These are phyloP conservation scores for Passer montanus DNA, from an alignment of 2,113 vertebrate species.

Conservation along the genomic window DNA sequence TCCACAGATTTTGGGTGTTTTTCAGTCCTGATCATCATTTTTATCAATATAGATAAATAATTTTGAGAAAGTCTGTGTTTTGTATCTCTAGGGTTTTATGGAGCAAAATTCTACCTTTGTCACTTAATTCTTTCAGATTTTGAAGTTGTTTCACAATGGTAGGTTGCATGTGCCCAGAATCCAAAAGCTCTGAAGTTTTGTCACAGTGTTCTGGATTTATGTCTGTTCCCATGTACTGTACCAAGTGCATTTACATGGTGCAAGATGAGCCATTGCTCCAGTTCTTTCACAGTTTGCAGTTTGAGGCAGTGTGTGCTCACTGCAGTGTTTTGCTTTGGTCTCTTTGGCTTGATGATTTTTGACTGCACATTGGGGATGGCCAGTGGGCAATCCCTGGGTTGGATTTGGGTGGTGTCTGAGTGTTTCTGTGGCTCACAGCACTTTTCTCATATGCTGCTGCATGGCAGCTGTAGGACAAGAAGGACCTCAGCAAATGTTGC, in stretches of 20 bases:
- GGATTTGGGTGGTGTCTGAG: neutral
- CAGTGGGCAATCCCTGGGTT: neutral
- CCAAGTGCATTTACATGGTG: neutral
- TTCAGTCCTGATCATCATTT: neutral
- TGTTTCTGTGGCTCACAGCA: neutral
- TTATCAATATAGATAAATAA: neutral
- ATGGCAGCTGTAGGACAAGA: neutral
- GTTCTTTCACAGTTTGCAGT: neutral
- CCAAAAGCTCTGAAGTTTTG: neutral
- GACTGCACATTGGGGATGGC: neutral
- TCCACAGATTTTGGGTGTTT: neutral
- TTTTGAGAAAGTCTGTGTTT: neutral
- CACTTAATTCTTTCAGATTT: neutral
- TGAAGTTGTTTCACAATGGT: neutral
- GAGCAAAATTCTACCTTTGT: neutral
- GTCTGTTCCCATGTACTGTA: neutral
- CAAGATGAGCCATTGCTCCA: neutral
- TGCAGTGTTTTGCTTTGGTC: neutral
- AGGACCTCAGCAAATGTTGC: neutral
- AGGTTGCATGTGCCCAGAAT: neutral
- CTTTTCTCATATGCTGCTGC: neutral
- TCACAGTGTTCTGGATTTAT: neutral
- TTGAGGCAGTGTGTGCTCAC: fast-evolving
- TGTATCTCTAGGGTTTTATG: neutral
- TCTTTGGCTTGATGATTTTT: neutral